A percentile compares a stretch with the other conserved stretches of the same genome.
Evolutionary conservation across 2,888 invertebrate species (phyloP).

Genomic region (Furcula furcula): DNA sequence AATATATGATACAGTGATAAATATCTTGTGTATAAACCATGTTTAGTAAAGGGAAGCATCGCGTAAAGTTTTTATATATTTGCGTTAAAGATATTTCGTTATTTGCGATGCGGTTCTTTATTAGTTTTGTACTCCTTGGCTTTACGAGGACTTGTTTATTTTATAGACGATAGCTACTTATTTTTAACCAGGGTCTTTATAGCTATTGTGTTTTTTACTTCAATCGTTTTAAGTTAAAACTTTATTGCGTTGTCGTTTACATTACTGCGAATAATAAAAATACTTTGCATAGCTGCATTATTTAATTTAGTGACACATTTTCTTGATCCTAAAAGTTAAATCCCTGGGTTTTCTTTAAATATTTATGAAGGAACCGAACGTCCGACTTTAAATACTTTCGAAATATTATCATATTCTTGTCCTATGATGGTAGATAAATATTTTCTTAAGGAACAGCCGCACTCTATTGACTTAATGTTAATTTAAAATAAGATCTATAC

Average conservation of each 20-base stretch:
- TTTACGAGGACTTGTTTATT: conserved; percentile 14
- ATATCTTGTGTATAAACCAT: not conserved
- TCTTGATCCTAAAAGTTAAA: conserved; percentile 53
- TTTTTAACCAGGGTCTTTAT: conserved; percentile 9
- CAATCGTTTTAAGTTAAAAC: conserved; percentile 15
- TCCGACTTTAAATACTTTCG: conserved; percentile 63
- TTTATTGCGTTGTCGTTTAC: conserved; percentile 1
- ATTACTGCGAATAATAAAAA: not conserved
- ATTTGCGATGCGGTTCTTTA: conserved; percentile 13
- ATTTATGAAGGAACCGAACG: conserved; percentile 64
- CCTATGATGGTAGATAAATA: conserved; percentile 47
- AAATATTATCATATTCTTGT: conserved; percentile 59
- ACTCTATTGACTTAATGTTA: too few relatives aligned
- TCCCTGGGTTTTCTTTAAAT: conserved; percentile 65
- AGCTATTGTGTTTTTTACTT: not conserved
- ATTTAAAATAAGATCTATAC: too few relatives aligned
- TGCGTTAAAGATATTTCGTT: not conserved
- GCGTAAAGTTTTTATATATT: not conserved
- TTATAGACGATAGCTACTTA: conserved; percentile 6
- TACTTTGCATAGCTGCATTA: conserved; percentile 9
- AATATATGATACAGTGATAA: too few relatives aligned
- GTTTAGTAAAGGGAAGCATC: not conserved
- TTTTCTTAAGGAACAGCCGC: conserved; percentile 33
- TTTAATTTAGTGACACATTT: conserved; percentile 38
- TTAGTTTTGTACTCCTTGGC: conserved; percentile 15